Evolutionary conservation across 1,140 invertebrate genomes (phyloP).

Genomic region (Phthorimaea operculella): DNA sequence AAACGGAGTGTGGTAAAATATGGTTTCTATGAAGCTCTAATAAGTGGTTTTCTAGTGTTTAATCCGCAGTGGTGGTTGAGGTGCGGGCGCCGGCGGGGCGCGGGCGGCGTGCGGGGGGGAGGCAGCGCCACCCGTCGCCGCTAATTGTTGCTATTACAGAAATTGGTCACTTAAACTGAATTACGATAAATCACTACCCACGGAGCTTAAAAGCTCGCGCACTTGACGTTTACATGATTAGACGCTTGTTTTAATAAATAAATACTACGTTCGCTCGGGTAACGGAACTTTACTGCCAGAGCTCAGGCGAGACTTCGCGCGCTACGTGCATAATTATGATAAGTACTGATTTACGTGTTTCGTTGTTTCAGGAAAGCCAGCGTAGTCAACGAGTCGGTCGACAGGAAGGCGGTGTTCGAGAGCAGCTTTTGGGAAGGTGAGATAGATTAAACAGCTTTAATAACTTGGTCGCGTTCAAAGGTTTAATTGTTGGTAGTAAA

Average conservation of each 20-base stretch:
- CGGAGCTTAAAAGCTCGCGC: slow-evolving; percentile 5
- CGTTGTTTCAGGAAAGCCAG: slow-evolving; percentile 50
- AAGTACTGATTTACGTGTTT: slow-evolving; percentile 7
- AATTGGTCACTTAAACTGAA: slow-evolving; percentile 37
- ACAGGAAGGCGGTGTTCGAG: slow-evolving; percentile 45
- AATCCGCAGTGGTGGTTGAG: neutral
- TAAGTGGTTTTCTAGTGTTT: slow-evolving; percentile 6
- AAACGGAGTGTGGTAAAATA: neutral
- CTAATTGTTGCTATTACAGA: slow-evolving; percentile 37
- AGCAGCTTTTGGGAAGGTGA: slow-evolving; percentile 56
- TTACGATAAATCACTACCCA: slow-evolving; percentile 28
- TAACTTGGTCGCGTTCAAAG: neutral
- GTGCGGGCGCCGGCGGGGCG: neutral
- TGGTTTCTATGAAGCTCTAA: slow-evolving; percentile 3
- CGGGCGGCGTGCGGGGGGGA: slow-evolving; percentile 1
- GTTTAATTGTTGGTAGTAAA: neutral
- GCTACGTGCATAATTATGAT: neutral
- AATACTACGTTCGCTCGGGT: neutral
- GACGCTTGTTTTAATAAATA: slow-evolving; percentile 16
- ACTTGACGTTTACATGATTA: slow-evolving; percentile 16
- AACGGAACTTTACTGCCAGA: neutral
- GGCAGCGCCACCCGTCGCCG: slow-evolving; percentile 12
- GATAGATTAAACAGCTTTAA: slow-evolving; percentile 6
- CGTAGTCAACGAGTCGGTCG: slow-evolving; percentile 34
- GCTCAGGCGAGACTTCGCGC: neutral